Evolutionary conservation across 2,888 invertebrate species (phyloP).

Genomic region (Drosophila pseudotalamancana): DNA sequence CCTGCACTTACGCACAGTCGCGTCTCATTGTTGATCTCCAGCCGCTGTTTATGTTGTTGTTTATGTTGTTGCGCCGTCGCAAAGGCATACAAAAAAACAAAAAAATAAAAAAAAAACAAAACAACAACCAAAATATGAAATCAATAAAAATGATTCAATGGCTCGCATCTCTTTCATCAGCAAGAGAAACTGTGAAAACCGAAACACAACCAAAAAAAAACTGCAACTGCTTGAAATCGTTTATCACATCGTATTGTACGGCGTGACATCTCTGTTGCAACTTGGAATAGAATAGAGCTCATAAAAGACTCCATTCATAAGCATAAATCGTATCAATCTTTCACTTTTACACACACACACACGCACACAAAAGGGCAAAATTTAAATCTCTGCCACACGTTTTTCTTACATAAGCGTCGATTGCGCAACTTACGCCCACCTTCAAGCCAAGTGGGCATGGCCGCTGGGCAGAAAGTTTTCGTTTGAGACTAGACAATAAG

Average conservation of each 20-base stretch:
- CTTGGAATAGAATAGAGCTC: conserved; percentile 27
- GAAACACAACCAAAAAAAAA: conserved; percentile 22
- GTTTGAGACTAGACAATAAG: not conserved
- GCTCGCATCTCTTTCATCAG: conserved; percentile 70
- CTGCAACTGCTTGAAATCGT: conserved; percentile 36
- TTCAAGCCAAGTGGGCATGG: not conserved
- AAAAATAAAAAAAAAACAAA: conserved; percentile 12
- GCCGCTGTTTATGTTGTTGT: conserved; percentile 44
- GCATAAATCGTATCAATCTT: not conserved
- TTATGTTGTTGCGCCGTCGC: conserved; percentile 23
- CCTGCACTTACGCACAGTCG: conserved; percentile 71
- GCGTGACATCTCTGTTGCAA: conserved; percentile 17
- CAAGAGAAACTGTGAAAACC: conserved; percentile 56
- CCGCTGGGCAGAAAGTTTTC: not conserved
- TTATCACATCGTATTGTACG: conserved; percentile 6
- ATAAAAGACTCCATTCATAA: conserved; percentile 6
- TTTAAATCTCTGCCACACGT: not conserved
- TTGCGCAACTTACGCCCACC: conserved; percentile 6
- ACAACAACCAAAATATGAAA: conserved; percentile 67
- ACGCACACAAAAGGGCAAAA: not conserved
- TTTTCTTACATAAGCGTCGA: conserved; percentile 4
- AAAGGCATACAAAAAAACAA: conserved; percentile 4
- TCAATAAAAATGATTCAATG: conserved; percentile 79
- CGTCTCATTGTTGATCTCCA: conserved; percentile 65
- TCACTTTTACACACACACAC: conserved; percentile 8